Base-by-base conservation (phyloP, 1,140 invertebrate genomes). In the Eciton burchellii region DNA sequence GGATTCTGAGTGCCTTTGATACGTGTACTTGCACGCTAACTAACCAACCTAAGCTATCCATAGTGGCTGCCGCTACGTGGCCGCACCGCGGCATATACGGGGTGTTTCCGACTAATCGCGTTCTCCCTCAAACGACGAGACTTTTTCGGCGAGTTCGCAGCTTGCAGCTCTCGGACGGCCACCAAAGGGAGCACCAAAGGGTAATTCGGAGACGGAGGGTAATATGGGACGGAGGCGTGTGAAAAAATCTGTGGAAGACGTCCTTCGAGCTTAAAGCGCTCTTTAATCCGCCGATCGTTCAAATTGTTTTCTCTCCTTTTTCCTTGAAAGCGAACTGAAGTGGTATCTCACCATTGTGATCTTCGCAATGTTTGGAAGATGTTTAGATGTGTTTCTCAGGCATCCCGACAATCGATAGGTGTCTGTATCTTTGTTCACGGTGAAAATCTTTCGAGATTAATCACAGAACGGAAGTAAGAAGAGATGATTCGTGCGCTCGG, bases 1-100 rank as follows among this genome's bases (percentile, higher is more conserved):
- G 93, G 90, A 93, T 94, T 94, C 93, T 93, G 93, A 93, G 93
- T 93, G 93, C 93, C 93, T 94, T 94, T 94, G 93, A 94, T 94
- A 94, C 93, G 93, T 94, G 93, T 94, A 94, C 93, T 94, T 94
- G 93, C 93, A 93, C 92, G 93, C 93, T 94, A 94, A 94, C 93
- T 94, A 94, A 94, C 92, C 93, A 93, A 93, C 93, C 93, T 94
- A 93, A 93, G 93, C 93, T 93, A 92, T 90, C 87, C 81, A 84
- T 82, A 72, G 63, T 68, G 84, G 29, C 47, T 60, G 45, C 84
- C 59, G 52, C 56, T 86, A 77, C 79, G 56, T 85, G 29, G 49
- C n/a, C 35, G 57, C 19, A 60, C 35, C 57, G 71, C 70, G 71
- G 76, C 71, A 45, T 71, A 52, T 52, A 65, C 49, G 68, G 63